Base-by-base conservation (phyloP, 2,113 vertebrate genomes). In the Tetrao urogallus region DNA sequence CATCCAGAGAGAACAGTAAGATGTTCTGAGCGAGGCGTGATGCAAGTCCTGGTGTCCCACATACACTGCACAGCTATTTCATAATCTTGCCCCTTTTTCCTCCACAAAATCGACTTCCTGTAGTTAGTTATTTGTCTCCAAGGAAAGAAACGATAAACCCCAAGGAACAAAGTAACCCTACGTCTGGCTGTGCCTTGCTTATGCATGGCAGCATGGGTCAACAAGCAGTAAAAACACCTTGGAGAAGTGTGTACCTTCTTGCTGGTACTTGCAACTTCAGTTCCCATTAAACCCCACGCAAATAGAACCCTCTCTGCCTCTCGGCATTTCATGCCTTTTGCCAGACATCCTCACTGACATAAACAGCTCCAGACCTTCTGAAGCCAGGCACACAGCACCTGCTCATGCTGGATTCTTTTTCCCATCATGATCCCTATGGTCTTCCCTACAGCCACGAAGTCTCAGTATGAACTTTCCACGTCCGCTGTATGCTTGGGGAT, bases 381-480 rank as follows among this genome's bases (percentile, higher is more conserved):
- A 71, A 54, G 1, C 3, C 5, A 18, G 36, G n/a, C 40, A 24
- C 0, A 0, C 32, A 43, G 25, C 30, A 19, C 11, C 27, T 45
- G 20, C 71, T 60, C 3, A 4, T 13, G 34, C 21, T 58, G 58
- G 10, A 15, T 58, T 90, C 66, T 48, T 54, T 56, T 52, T 38
- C 52, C 24, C 24, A 42, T 19, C 10, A 0, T 2, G 6, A 40
- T 28, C 27, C 11, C 25, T 14, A 1, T 0, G 4, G 12, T 61
- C 40, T 32, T 52, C 19, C 5, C 19, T n/a, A 36, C 45, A 28
- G 43, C 14, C 73, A 80, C 30, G 20, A 71, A 78, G 10, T 50
- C 47, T 20, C 27, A 2, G 4, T 5, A 30, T 32, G 20, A 52
- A 11, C 21, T 78, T 45, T 10, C 16, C 32, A 1, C 2, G 11